phyloP scores from a whole-genome alignment of 2,113 vertebrate species.

The Daphoenositta chrysoptera region DNA sequence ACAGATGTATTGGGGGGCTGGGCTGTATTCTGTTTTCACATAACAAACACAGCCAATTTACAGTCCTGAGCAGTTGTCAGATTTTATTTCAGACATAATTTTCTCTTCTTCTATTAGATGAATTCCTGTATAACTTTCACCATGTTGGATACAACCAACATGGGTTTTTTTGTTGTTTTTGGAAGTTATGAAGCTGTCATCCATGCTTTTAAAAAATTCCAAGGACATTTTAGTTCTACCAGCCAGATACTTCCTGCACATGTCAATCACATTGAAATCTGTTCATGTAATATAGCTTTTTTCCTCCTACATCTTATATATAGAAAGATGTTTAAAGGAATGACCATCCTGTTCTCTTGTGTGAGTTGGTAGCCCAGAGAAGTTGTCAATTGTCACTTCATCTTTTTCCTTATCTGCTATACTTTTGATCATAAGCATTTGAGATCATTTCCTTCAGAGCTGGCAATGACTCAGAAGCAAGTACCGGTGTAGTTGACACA shows the following conservation, averaged over 20 bases:
- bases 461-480: background rate
- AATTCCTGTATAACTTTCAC: background rate
- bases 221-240: background rate
- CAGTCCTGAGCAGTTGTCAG: background rate
- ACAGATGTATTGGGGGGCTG: background rate
- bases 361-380: background rate
- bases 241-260: background rate
- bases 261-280: background rate
- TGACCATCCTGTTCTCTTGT: background rate
- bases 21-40: background rate
- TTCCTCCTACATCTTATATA: background rate
- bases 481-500: background rate
- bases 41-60: background rate
- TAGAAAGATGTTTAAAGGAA: background rate
- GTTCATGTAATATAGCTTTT: background rate
- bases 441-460: background rate
- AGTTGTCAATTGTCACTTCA: background rate
- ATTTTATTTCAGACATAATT: conserved; percentile 8
- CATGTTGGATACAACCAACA: background rate
- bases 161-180: background rate
- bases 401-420: background rate
- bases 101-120: conserved; percentile 6
- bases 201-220: background rate
- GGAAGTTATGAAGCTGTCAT: background rate
- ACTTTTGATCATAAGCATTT: background rate